Base-by-base conservation (phyloP, 2,113 vertebrate species). In the Nerophis lumbriciformis region DNA sequence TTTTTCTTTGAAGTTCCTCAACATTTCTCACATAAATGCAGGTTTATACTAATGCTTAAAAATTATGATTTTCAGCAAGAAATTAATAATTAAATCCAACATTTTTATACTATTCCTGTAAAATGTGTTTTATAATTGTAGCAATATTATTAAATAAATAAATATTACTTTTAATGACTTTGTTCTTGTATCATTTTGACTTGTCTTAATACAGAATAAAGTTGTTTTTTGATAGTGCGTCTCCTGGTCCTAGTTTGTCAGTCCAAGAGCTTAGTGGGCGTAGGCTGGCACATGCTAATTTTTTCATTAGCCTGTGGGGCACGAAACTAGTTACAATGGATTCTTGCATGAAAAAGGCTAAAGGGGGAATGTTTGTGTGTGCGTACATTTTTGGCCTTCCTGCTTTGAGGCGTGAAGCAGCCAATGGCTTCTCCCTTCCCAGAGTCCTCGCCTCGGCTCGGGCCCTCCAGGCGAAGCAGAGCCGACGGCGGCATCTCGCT, bases 351-450 rank as follows among this genome's bases (percentile, higher is more conserved):
- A 6, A 53, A 48, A 56, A 12, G 11, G 9, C 36, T 53, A 19
- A 69, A 8, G 36, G 19, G 5, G 28, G 0, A 47, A 58, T 66
- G 59, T 11, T 38, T 2, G 52, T 3, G 0, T 19, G 12, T 12
- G 5, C 78, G 0, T 82, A 97, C 96, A 84, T 95, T 92, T 11
- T 94, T 93, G 2, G 92, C 82, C 67, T 94, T 93, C 82, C 87
- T 93, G 89, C 96, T 92, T 85, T 94, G 92, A 2, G 93, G 94
- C 0, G 94, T 93, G 77, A 96, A 99, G 85, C 97, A 99, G 68
- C 97, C 93, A n/a, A 96, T 92, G 53, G 90, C 76, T 14, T 93
- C 92, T 0, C 87, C 84, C 61, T 73, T 59, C 8, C 63, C 47
- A 0, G 78, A 66, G 1, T 67, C 83, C 61, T 85, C 71, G 53